phyloP scores from a whole-genome alignment of 2,113 vertebrate species.

The Rhinolophus ferrumequinum region DNA sequence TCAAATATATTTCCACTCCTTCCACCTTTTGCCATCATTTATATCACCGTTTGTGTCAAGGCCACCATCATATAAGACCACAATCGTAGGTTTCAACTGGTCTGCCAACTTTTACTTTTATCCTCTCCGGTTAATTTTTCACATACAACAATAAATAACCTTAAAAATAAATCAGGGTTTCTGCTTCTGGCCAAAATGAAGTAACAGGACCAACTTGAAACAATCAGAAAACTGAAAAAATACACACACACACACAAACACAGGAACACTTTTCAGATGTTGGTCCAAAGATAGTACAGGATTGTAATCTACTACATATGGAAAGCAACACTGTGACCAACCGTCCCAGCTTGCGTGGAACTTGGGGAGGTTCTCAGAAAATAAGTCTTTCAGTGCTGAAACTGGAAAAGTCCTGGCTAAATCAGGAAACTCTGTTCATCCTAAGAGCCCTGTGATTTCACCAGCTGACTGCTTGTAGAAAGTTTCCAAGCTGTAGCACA shows the following conservation, averaged over 20 bases:
- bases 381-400: not conserved
- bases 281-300: not conserved
- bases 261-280: not conserved
- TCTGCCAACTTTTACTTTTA: not conserved
- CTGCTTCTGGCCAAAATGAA: not conserved
- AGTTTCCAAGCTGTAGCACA: not conserved
- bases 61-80: not conserved
- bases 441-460: not conserved
- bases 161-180: constrained; percentile 18
- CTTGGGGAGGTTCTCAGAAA: not conserved
- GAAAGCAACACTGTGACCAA: not conserved
- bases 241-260: too few species aligned
- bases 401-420: not conserved
- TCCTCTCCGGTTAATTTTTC: not conserved
- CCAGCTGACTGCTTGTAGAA: not conserved
- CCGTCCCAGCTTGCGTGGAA: not conserved
- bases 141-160: not conserved
- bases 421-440: not conserved
- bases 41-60: not conserved
- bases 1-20: not conserved
- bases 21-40: not conserved
- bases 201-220: not conserved
- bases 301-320: not conserved
- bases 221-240: not conserved
- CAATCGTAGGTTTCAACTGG: not conserved